Base-by-base conservation (phyloP, 2,113 vertebrate species). In the Caranx ignobilis region DNA sequence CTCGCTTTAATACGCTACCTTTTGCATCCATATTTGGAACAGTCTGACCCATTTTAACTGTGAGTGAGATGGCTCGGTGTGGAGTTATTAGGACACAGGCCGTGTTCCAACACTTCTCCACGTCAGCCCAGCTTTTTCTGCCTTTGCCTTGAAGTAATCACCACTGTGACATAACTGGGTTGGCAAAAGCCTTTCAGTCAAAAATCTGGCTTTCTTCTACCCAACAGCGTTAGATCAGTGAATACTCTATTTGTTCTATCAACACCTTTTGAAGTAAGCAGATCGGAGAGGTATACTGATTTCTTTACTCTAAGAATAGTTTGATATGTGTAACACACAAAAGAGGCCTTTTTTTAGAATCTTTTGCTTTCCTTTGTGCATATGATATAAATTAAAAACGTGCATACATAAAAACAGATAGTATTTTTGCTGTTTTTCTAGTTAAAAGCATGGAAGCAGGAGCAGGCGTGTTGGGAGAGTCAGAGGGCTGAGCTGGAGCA, bases 401-500 rank as follows among this genome's bases (percentile, higher is more conserved):
- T 66, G 18, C 41, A 18, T 61, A 26, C 21, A 45, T 67, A 18
- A 55, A 67, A 18, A 26, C 41, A 64, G 26, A 26, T 45, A 57
- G 73, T 59, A 0, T 74, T 74, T 65, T 64, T 50, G 7, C 34
- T 48, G 12, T 55, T 88, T 11, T 71, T 16, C 13, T 52, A 97
- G 97, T 92, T 98, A 78, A 96, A 93, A 90, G 67, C 85, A 31
- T 89, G 73, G 63, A 94, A 96, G 92, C 92, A 91, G 47, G 94
- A 94, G 85, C 94, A 94, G 75, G 81, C 70, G 2, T 90, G 88
- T 65, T 96, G 95, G 96, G 94, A 96, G 88, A 91, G 81, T 70
- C 94, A 90, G 87, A 94, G 88, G 81, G 86, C 86, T 2, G 93
- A 96, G 77, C 91, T 97, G 83, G 95, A 96, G 88, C 94, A 96